Base-by-base conservation (phyloP, 2,888 invertebrate species). In the Limenitis camilla region DNA sequence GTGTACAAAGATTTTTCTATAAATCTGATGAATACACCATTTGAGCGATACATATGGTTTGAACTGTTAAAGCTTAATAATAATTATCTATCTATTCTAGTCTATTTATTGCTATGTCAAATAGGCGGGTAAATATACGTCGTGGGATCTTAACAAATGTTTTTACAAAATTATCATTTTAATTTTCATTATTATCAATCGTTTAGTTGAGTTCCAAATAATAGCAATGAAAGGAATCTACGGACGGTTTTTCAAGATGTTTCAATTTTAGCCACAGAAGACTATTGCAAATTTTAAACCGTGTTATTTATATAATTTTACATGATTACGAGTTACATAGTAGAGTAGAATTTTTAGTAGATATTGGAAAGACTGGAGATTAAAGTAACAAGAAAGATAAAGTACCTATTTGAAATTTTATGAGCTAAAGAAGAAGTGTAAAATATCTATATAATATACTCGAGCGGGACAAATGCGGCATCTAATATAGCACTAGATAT, bases 31-130 rank as follows among this genome's bases (percentile, higher is more conserved):
- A 45, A 10, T 32, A 55, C 55, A 55, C 52, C 53, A 63, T 61
- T 72, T 74, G 73, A 79, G 73, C 73, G 67, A 68, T 66, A 60
- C 56, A 66, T 59, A 63, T 69, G 66, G 66, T 72, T 63, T 71
- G 74, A 69, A 65, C 64, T 69, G 70, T 72, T 71, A 73, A 79
- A 79, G 80, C 81, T 79, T 81, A 80, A 74, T 68, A 74, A 79
- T 80, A 80, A 64, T 72, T 71, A 72, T 80, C 77, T 85, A 84
- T 74, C 80, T 83, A 84, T 74, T 80, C 82, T 85, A 84, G 69
- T 66, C 74, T 85, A 86, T 85, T 85, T 87, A 87, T 87, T 87
- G 86, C 87, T 87, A 86, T 84, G 75, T 83, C 81, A 80, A 78
- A 81, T 86, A 86, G 85, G 85, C 86, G 86, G 86, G 86, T 78